Evolutionary conservation across 35 echinoderm and acorn worm genomes (phyloP), one percentile per base, ranked within the genome.

Genomic region (Apostichopus japonicus): DNA sequence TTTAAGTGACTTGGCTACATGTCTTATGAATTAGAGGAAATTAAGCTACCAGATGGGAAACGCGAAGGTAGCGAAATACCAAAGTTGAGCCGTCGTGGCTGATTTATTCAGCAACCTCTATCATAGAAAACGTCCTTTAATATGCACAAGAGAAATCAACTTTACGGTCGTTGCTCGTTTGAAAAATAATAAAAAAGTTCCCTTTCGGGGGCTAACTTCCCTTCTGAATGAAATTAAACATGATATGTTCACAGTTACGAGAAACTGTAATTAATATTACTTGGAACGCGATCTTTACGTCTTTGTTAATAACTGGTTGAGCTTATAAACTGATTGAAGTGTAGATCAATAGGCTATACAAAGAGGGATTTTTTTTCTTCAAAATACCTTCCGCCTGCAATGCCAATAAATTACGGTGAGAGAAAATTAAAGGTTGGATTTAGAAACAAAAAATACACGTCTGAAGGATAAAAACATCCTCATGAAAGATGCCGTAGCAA

Each of bases 31-130:
- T 84, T 84, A 84, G n/a, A 58, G 56, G 17, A 54, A 84, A 84
- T 84, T 84, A 84, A 59, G 17, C 54, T 55, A 84, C 54, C 81
- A 84, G 81, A 84, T 89, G 86, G 86, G 61, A 25, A 89, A 51
- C 63, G 62, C 8, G 23, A 24, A 67, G 8, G 27, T 73, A 24
- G 25, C 24, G 59, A 73, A 89, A 89, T 89, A 72, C 33, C 86
- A 89, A 89, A 72, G 86, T 67, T 89, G 59, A 89, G 25, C 13
- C 61, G 86, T 72, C 59, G 23, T 54, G 86, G 16, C 59, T 89
- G 86, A 72, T 89, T 72, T 65, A 89, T 89, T 65, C 63, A 65
- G 23, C 59, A 23, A 53, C 86, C n/a, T 61, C 56, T 11, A 33
- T 27, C 13, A 63, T 51, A 72, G 24, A 65, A 71, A 72, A 73